These are phyloP conservation scores for Mesorhabditis sp. DNA, from an alignment of 2,888 invertebrate genomes.

Conservation along the genomic window DNA sequence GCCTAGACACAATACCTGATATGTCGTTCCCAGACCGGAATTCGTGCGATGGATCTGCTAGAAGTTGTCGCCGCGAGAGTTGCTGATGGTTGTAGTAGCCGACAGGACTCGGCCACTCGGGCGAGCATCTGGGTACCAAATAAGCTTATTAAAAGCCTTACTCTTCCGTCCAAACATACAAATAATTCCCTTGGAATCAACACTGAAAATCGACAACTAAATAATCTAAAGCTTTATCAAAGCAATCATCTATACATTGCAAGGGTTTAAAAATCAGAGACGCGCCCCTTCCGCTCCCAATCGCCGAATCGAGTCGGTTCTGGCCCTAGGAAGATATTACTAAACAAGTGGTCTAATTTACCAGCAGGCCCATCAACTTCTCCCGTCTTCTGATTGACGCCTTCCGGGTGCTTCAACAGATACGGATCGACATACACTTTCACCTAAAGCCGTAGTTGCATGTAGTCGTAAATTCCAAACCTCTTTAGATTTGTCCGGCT, in stretches of 20 bases:
- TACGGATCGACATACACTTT: conserved; percentile 79
- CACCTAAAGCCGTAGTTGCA: conserved; percentile 48
- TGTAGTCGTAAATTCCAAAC: background rate
- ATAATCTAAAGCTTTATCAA: background rate
- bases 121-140: background rate
- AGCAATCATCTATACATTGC: conserved; percentile 8
- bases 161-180: too few species aligned
- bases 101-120: background rate
- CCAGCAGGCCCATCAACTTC: conserved; percentile 64
- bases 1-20: background rate
- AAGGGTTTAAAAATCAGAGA: conserved; percentile 77
- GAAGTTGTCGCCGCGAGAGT: background rate
- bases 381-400: conserved; percentile 84
- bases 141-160: too few species aligned
- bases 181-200: too few species aligned
- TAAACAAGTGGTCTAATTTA: background rate
- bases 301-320: conserved; percentile 98
- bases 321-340: conserved; percentile 70
- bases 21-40: background rate
- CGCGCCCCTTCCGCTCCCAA: conserved; percentile 97
- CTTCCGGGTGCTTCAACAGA: conserved; percentile 77
- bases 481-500: too few species aligned
- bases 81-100: background rate
- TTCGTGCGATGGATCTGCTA: background rate
- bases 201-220: too few species aligned